These are phyloP conservation scores for Ctenochaetus hawaiiensis DNA, from an alignment of 2,797 vertebrate genomes.

Conservation along the genomic window DNA sequence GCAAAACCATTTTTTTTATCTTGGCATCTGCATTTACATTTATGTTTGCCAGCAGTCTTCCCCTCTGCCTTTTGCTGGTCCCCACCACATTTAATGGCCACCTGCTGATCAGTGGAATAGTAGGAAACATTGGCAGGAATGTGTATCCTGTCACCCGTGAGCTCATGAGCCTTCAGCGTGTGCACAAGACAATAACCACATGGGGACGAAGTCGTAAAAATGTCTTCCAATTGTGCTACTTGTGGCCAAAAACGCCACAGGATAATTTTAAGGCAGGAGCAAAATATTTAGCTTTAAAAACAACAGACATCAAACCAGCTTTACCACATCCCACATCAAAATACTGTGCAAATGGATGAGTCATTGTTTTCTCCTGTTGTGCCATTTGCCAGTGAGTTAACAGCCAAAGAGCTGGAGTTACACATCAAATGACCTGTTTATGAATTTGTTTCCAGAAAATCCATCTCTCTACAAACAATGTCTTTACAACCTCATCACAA, in stretches of 20 bases:
- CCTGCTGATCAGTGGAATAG: slow-evolving; percentile 10
- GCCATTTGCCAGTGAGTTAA: slow-evolving; percentile 32
- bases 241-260: not conserved
- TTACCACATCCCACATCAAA: slow-evolving; percentile 1
- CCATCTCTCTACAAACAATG: slow-evolving; percentile 36
- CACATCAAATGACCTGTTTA: slow-evolving; percentile 19
- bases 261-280: not conserved
- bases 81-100: not conserved
- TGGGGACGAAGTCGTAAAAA: not conserved
- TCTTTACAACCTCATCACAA: not conserved
- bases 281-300: not conserved
- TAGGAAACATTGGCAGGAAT: slow-evolving; percentile 15
- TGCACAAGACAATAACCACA: not conserved
- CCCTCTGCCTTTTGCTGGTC: not conserved
- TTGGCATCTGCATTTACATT: not conserved
- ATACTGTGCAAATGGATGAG: slow-evolving; percentile 5
- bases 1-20: not conserved
- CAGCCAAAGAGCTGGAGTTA: slow-evolving; percentile 13
- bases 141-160: not conserved
- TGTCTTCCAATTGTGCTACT: not conserved
- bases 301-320: slow-evolving; percentile 17
- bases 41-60: not conserved
- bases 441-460: slow-evolving; percentile 1
- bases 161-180: not conserved
- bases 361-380: slow-evolving; percentile 3